Conservation (phyloP, 2,888 invertebrate genomes). For the Caenorhabditis virilis region DNA sequence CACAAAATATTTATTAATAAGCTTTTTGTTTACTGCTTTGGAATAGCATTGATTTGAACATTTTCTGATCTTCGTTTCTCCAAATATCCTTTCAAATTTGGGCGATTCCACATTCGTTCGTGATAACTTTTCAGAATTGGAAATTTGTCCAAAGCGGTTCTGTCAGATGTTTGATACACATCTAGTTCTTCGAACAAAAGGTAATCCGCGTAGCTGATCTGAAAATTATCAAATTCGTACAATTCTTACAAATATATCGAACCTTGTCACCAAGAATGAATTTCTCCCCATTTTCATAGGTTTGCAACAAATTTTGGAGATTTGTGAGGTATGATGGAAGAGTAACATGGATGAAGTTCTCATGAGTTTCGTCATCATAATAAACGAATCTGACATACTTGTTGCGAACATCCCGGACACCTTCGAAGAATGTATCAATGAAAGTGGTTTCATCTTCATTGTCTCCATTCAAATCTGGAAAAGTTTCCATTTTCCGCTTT, state of each 20-base stretch:
- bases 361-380: background rate
- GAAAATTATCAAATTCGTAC: background rate
- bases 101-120: slow-evolving; percentile 16
- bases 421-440: slow-evolving; percentile 5
- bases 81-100: slow-evolving; percentile 21
- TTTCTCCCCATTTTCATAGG: slow-evolving; percentile 4
- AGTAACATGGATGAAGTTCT: background rate
- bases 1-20: too few relatives aligned
- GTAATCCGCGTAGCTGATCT: slow-evolving; percentile 19
- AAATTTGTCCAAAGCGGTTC: slow-evolving; percentile 7
- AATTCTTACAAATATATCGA: background rate
- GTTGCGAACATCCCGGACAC: background rate
- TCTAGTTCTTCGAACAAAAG: slow-evolving; percentile 28
- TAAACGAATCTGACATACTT: slow-evolving; percentile 3
- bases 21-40: too few relatives aligned
- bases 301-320: slow-evolving; percentile 4
- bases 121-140: slow-evolving; percentile 15
- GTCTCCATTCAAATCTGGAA: background rate
- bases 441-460: slow-evolving; percentile 1
- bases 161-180: slow-evolving; percentile 9
- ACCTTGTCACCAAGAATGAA: slow-evolving; percentile 13
- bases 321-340: slow-evolving; percentile 8
- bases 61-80: slow-evolving; percentile 15
- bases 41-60: slow-evolving; percentile 3
- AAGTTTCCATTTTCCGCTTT: background rate